Percentiles rank a stretch among this genome's conserved stretches.
phyloP scores from a whole-genome alignment of 2,113 vertebrate species.

The Apistogramma diplotaenia region DNA sequence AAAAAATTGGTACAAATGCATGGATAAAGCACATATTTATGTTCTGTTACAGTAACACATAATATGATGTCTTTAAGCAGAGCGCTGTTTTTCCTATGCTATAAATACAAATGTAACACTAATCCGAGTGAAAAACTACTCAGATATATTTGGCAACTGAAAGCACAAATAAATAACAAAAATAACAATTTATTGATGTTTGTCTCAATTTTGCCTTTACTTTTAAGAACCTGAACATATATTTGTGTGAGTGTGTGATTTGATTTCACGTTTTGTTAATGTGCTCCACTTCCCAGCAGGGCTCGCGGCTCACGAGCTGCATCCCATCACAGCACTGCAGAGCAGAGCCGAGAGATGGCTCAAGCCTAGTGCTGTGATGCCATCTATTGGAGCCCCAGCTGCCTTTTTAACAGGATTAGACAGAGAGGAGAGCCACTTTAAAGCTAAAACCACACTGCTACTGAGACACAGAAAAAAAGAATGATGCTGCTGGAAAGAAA shows the following conservation, averaged over 20 bases:
- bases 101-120: not conserved
- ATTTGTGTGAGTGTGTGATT: not conserved
- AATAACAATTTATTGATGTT: not conserved
- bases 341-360: constrained; percentile 42
- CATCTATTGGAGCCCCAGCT: constrained; percentile 96
- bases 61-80: not conserved
- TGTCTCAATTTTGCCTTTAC: not conserved
- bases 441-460: not conserved
- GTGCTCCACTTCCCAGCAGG: not conserved
- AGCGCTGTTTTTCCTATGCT: not conserved
- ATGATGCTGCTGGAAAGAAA: not conserved
- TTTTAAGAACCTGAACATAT: not conserved
- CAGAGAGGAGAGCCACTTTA: constrained; percentile 4
- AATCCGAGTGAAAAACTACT: not conserved
- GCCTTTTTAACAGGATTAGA: constrained; percentile 47
- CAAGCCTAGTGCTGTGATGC: constrained; percentile 96
- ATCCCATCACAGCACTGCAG: not conserved
- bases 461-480: not conserved
- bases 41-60: not conserved
- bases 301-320: not conserved
- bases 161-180: not conserved
- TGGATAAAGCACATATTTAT: not conserved
- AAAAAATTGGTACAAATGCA: not conserved
- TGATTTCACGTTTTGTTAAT: constrained; percentile 7
- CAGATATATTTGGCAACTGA: not conserved